Evolutionary conservation across 2,113 vertebrate genomes (phyloP).

Genomic region (Abramis brama): DNA sequence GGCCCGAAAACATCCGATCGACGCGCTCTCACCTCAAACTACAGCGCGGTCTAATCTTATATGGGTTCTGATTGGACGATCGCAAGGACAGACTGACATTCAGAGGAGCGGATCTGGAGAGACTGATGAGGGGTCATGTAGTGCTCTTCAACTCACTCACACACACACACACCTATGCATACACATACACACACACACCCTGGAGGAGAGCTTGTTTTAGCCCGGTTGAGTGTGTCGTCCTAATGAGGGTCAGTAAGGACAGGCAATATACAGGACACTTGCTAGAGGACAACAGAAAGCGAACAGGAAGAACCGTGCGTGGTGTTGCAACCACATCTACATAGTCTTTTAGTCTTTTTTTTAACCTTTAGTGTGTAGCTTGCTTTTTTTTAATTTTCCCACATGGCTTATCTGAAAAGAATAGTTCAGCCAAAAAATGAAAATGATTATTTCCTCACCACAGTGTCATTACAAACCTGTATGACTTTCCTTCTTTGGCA

Average conservation of each 20-base stretch:
- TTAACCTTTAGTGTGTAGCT: not conserved
- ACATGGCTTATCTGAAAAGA: not conserved
- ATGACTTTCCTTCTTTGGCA: not conserved
- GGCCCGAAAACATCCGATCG: conserved; percentile 3
- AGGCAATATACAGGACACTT: conserved; percentile 40
- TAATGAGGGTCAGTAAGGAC: conserved; percentile 58
- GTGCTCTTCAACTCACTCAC: conserved; percentile 36
- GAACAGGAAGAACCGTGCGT: not conserved
- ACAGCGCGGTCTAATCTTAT: not conserved
- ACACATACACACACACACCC: conserved; percentile 29
- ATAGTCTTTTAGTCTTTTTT: not conserved
- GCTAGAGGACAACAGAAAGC: conserved; percentile 25
- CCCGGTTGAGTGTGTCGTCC: conserved; percentile 40
- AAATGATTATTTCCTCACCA: not conserved
- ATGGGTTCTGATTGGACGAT: conserved; percentile 24
- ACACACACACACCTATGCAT: conserved; percentile 36
- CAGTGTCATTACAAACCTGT: not conserved
- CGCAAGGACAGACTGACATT: conserved; percentile 51
- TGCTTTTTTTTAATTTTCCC: not conserved
- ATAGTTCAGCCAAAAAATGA: not conserved
- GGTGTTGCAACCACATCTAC: not conserved
- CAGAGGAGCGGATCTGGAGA: conserved; percentile 43
- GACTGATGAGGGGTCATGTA: conserved; percentile 54
- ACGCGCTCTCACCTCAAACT: conserved; percentile 4
- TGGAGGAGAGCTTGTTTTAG: conserved; percentile 52